phyloP scores from a whole-genome alignment of 2,113 vertebrate genomes.

The Aspiorhynchus laticeps region DNA sequence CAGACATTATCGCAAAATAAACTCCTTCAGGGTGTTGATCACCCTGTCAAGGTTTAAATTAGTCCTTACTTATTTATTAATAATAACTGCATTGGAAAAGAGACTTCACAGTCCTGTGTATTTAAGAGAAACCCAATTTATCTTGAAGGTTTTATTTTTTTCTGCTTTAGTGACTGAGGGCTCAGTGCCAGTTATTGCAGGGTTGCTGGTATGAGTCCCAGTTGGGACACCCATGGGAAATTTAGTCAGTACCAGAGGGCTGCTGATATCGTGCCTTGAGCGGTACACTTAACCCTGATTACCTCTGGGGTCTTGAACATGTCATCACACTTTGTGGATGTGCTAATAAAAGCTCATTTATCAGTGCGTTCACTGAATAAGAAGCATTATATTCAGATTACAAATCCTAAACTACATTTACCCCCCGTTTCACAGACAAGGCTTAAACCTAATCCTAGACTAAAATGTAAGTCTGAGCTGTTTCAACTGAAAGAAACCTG shows the following conservation, averaged over 20 bases:
- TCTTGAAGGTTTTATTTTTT: neutral
- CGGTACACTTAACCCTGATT: conserved; percentile 6
- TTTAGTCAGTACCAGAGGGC: neutral
- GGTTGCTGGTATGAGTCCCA: neutral
- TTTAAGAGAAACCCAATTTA: neutral
- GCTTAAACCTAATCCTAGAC: too few species aligned
- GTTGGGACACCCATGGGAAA: neutral
- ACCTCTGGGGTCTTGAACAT: neutral
- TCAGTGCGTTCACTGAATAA: neutral
- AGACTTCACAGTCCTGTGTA: neutral
- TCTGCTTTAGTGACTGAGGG: neutral
- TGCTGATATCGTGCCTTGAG: conserved; percentile 1
- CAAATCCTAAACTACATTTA: neutral
- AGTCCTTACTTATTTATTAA: neutral
- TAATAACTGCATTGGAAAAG: neutral
- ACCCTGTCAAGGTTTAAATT: neutral
- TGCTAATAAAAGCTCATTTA: neutral
- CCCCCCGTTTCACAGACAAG: too few species aligned
- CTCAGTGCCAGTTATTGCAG: neutral
- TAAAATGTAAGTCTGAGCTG: too few species aligned
- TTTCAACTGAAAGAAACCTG: too few species aligned
- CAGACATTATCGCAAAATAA: neutral
- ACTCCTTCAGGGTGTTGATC: neutral
- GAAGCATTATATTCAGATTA: neutral
- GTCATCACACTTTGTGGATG: neutral